phyloP scores from a whole-genome alignment of 2,113 vertebrate genomes.

The Dascyllus trimaculatus region DNA sequence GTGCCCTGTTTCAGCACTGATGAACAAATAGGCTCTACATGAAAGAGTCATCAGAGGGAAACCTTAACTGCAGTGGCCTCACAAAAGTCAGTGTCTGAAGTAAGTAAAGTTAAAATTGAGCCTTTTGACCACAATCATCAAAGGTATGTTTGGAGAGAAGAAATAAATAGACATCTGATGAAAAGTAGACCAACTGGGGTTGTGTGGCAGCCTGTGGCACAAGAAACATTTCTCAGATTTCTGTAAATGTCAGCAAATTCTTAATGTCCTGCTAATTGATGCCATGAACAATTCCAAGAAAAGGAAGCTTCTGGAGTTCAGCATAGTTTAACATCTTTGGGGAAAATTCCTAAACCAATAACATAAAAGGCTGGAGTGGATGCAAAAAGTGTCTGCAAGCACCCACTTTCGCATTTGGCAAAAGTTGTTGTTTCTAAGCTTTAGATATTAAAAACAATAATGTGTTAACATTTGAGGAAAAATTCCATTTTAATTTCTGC shows the following conservation, averaged over 20 bases:
- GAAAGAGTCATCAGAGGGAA: constrained; percentile 11
- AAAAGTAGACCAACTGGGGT: not conserved
- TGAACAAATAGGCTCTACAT: not conserved
- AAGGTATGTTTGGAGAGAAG: not conserved
- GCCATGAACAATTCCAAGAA: no score
- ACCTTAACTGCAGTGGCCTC: not conserved
- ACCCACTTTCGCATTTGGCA: no score
- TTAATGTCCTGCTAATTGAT: not conserved
- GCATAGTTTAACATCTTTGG: no score
- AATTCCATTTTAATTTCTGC: not conserved
- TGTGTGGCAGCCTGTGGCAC: not conserved
- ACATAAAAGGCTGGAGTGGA: no score
- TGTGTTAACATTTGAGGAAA: no score
- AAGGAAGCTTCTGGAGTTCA: no score
- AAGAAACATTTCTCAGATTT: not conserved
- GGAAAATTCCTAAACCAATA: no score
- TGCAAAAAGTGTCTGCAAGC: no score
- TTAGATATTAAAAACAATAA: no score
- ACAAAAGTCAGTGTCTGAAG: constrained; percentile 17
- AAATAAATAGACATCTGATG: not conserved
- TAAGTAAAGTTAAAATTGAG: not conserved
- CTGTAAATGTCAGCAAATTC: not conserved
- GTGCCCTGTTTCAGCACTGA: not conserved
- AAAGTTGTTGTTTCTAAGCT: no score
- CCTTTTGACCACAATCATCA: not conserved